Evolutionary conservation across 1,140 invertebrate genomes (phyloP), one percentile per base, ranked within the genome.

Genomic region (Cydia fagiglandana): DNA sequence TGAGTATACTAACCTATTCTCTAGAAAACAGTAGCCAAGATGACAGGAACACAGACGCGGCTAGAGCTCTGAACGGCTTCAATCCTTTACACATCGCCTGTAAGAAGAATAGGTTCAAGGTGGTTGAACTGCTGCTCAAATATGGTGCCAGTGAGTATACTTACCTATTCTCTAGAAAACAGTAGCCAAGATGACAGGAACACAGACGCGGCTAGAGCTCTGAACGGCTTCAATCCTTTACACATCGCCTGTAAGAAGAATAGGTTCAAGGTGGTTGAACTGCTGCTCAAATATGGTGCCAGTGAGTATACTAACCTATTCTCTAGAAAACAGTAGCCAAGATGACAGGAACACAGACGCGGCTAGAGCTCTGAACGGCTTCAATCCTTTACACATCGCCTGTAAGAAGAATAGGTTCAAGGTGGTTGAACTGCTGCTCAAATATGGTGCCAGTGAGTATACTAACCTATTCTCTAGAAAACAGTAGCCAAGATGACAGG

Each of bases 221-320:
- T 99, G 30, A 99, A 99, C 93, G 99, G 99, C 12, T 99, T 99
- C 89, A 99, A 98, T 0, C 98, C 99, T 0, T 94, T 99, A 66
- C 98, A 99, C 88, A 99, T 99, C 88, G 99, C 99, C 38, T 99
- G 98, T 93, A 99, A 99, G 91, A 99, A 99, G 93, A 99, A 99
- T 93, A 94, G 98, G 38, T 97, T 99, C 76, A 98, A 98, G 89
- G 96, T 99, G 24, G 98, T 99, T 2, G 98, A 99, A 91, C 91
- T 99, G 74, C 93, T 99, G 38, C 93, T 99, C 13, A 99, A 99
- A 93, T 97, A 99, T 93, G 97, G 97, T 83, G 99, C 98, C 34
- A 96, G 95, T 93, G 78, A 90, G 92, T 91, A 79, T 64, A 20
- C 38, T 61, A 1, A 24, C 53, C 7, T n/a, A 0, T 61, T 61